A percentile compares a stretch with the other conserved stretches of the same genome.
Evolutionary conservation across 2,113 vertebrate species (phyloP).

Genomic region (Hippolais icterina): DNA sequence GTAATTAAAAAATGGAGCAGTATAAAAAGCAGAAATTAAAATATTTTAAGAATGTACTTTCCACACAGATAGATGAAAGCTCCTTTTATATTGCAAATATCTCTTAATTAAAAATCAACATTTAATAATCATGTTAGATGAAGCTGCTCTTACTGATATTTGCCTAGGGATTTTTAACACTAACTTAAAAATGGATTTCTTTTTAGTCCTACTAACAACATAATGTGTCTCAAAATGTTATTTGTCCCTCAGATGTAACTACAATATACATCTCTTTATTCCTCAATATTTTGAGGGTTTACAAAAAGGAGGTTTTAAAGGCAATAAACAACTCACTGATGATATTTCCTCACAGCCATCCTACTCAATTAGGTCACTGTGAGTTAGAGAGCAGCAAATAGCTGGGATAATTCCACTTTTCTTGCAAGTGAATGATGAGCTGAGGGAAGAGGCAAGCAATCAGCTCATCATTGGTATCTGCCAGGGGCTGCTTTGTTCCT

Average conservation of each 20-base stretch:
- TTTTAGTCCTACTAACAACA: not conserved
- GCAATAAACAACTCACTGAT: constrained; percentile 3
- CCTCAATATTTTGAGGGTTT: not conserved
- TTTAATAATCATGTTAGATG: constrained; percentile 38
- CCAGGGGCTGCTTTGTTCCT: not conserved
- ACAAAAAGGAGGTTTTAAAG: not conserved
- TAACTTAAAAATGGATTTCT: not conserved
- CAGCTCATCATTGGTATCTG: not conserved
- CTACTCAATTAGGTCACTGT: not conserved
- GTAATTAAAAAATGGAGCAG: not conserved
- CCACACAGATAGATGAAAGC: constrained; percentile 29
- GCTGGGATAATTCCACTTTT: not conserved
- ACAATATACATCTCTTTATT: not conserved
- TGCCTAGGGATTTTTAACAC: constrained; percentile 32
- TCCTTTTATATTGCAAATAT: constrained; percentile 62
- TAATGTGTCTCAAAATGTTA: not conserved
- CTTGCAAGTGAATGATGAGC: not conserved
- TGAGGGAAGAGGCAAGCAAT: not conserved
- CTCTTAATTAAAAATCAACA: constrained; percentile 63
- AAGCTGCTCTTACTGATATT: constrained; percentile 17
- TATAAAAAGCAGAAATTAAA: constrained; percentile 3
- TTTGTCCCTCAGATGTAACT: not conserved
- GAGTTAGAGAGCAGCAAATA: not conserved
- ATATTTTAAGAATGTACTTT: constrained; percentile 25
- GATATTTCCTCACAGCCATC: not conserved